These are phyloP conservation scores for Timandra comae DNA, from an alignment of 2,888 invertebrate species.

Conservation along the genomic window DNA sequence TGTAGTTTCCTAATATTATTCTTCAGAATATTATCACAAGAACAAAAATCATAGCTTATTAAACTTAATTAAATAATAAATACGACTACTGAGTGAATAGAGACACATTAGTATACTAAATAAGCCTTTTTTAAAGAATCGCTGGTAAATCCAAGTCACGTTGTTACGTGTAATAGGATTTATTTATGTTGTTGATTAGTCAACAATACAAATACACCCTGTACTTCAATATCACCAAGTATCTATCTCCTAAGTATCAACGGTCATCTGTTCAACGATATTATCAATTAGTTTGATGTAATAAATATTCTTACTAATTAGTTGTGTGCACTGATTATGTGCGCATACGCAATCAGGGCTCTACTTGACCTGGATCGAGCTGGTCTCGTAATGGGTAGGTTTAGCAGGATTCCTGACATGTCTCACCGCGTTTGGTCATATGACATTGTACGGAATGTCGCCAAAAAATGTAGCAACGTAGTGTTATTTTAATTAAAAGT, in stretches of 20 bases:
- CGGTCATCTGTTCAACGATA: slow-evolving; percentile 29
- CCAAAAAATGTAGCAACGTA: not conserved
- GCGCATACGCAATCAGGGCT: slow-evolving; percentile 20
- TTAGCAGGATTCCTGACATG: slow-evolving; percentile 20
- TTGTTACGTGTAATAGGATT: too few species aligned
- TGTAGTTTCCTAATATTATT: too few species aligned
- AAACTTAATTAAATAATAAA: too few species aligned
- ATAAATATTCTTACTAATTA: slow-evolving; percentile 40
- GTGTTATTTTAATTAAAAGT: not conserved
- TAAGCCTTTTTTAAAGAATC: too few species aligned
- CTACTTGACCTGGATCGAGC: slow-evolving; percentile 22
- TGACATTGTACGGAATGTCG: slow-evolving; percentile 6
- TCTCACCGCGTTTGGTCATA: slow-evolving; percentile 7
- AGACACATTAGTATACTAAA: too few species aligned
- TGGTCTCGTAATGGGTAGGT: slow-evolving; percentile 24
- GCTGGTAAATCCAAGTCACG: too few species aligned
- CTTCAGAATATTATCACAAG: too few species aligned
- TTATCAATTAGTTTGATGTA: slow-evolving; percentile 37
- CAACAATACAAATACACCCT: too few species aligned
- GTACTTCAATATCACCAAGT: too few species aligned
- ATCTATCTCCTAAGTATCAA: slow-evolving; percentile 5
- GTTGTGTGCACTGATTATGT: slow-evolving; percentile 32
- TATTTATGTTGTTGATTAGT: too few species aligned
- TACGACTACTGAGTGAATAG: too few species aligned
- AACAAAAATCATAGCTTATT: too few species aligned